Percentiles rank a stretch among this genome's conserved stretches.
phyloP scores from a whole-genome alignment of 2,113 vertebrate species.

The Nothobranchius furzeri region DNA sequence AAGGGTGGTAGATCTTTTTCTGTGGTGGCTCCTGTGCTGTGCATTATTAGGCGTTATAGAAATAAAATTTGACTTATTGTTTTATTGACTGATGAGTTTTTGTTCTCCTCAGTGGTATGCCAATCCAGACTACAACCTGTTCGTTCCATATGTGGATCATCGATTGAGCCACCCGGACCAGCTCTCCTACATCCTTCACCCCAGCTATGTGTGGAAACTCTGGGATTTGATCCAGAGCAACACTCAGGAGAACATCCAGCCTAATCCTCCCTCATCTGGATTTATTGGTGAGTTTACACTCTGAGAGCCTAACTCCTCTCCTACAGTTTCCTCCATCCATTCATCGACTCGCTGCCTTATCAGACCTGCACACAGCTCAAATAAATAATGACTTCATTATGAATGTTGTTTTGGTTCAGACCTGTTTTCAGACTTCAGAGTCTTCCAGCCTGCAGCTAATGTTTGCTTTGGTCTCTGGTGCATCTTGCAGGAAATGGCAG shows the following conservation, averaged over 20 bases:
- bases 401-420: too few relatives aligned
- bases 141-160: conserved; percentile 89
- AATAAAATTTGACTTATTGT: too few relatives aligned
- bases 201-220: conserved; percentile 94
- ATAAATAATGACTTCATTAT: too few relatives aligned
- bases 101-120: conserved; percentile 86
- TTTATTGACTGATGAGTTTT: background rate
- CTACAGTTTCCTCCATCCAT: conserved; percentile 31
- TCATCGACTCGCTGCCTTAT: background rate
- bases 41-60: too few relatives aligned
- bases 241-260: conserved; percentile 95
- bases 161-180: conserved; percentile 87
- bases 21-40: too few relatives aligned
- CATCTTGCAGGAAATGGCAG: too few relatives aligned
- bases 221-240: conserved; percentile 98
- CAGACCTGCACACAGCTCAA: background rate
- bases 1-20: too few relatives aligned
- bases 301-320: background rate
- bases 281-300: conserved; percentile 88
- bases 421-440: too few relatives aligned
- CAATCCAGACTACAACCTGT: conserved; percentile 97
- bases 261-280: conserved; percentile 97
- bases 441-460: too few relatives aligned
- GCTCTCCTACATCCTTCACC: conserved; percentile 96
- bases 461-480: too few relatives aligned